Percentiles rank a stretch among this genome's conserved stretches.
These are phyloP conservation scores for Marcusenius ussheri DNA, from an alignment of 2,113 vertebrate species.

Conservation along the genomic window DNA sequence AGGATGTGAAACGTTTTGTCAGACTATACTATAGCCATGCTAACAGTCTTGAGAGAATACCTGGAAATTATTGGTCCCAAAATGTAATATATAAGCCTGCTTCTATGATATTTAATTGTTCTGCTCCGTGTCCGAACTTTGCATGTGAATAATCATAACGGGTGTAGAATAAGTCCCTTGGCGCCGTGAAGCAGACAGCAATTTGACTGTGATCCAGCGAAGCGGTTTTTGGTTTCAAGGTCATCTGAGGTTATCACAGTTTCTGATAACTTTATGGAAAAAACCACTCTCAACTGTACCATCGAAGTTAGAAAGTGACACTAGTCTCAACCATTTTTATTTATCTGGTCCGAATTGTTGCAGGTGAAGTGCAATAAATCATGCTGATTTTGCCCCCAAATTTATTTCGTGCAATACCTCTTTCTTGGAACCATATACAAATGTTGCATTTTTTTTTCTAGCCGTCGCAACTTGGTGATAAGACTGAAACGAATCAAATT, in stretches of 20 bases:
- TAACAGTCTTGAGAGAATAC: neutral
- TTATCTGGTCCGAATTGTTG: neutral
- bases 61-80: neutral
- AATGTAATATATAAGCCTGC: neutral
- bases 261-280: neutral
- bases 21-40: neutral
- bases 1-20: neutral
- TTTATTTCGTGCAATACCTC: neutral
- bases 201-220: neutral
- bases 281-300: neutral
- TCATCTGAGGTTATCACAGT: neutral
- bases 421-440: neutral
- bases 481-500: neutral
- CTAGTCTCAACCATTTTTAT: neutral
- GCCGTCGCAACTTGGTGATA: neutral
- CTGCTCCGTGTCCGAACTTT: neutral
- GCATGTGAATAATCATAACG: neutral
- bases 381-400: neutral
- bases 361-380: neutral
- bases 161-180: neutral
- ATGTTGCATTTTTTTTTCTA: neutral
- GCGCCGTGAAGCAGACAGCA: neutral
- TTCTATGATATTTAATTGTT: neutral
- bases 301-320: neutral
- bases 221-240: neutral